Base-by-base conservation (phyloP, 2,797 vertebrate species). In the Sebastes kiyomatsui region DNA sequence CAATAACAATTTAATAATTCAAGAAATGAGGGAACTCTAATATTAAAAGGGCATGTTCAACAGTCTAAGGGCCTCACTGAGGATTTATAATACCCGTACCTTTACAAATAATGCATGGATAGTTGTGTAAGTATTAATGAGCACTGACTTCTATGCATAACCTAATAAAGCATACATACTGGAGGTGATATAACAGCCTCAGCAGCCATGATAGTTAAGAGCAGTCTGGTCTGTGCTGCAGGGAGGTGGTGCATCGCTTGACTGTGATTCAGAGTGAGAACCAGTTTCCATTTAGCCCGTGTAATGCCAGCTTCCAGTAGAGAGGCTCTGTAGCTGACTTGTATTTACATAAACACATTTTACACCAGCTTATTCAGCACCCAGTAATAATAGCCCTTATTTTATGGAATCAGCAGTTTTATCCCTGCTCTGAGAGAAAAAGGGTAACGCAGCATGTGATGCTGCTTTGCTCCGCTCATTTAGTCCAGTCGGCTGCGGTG, bases 311-410 rank as follows among this genome's bases (percentile, higher is more conserved):
- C 77, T 56, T 64, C 28, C 58, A 66, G 56, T 20, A 59, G 38
- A 73, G 62, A 76, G 22, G 56, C 55, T 49, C 42, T 42, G 52
- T 60, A 25, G 28, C 85, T 58, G 75, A 76, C 64, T 62, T 73
- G 59, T 77, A 88, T 87, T 90, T 76, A 75, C 84, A 93, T 95
- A 92, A 90, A 86, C 88, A 93, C 90, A 92, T 95, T 94, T 88
- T 88, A 59, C 77, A 90, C 62, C 55, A 22, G 84, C 93, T 94
- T 92, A 93, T 94, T 93, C 78, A 91, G 90, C 91, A 80, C 78
- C 87, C 80, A 54, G 60, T 80, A 92, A 80, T 92, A 92, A 80
- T 87, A 88, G 91, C 88, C 86, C 88, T 88, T 65, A 90, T 92
- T 88, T 91, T 58, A 72, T 87, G 83, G 85, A 91, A 84, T 95